Conservation (phyloP, 2,797 vertebrate genomes). For the Platyrinchus mystaceus region DNA sequence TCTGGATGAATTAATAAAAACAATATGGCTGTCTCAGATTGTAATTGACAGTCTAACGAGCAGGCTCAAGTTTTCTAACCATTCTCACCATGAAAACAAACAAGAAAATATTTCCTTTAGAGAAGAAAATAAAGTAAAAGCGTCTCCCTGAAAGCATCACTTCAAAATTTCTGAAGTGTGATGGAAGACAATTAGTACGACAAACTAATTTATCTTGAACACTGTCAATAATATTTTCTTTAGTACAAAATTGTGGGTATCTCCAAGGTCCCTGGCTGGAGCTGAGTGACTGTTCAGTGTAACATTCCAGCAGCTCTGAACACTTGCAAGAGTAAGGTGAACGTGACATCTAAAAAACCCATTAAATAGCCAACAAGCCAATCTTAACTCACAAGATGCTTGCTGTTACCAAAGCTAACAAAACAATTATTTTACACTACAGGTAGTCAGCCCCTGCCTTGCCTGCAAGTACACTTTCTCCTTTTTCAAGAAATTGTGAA, state of each 20-base stretch:
- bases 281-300: neutral
- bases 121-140: neutral
- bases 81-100: neutral
- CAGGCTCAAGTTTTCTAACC: neutral
- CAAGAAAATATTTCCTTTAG: neutral
- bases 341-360: rapidly evolving
- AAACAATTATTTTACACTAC: neutral
- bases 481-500: constrained; percentile 25
- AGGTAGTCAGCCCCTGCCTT: neutral
- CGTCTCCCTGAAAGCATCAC: neutral
- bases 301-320: neutral
- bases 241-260: neutral
- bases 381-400: neutral
- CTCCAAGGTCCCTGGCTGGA: neutral
- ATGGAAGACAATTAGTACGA: neutral
- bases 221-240: neutral
- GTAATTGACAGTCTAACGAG: neutral
- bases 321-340: neutral
- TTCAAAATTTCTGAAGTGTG: neutral
- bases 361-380: neutral
- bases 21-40: neutral
- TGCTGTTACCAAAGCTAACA: neutral
- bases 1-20: neutral
- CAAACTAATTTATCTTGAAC: neutral
- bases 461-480: neutral